phyloP scores from a whole-genome alignment of 2,888 invertebrate species.

The Eristalis intricaria region DNA sequence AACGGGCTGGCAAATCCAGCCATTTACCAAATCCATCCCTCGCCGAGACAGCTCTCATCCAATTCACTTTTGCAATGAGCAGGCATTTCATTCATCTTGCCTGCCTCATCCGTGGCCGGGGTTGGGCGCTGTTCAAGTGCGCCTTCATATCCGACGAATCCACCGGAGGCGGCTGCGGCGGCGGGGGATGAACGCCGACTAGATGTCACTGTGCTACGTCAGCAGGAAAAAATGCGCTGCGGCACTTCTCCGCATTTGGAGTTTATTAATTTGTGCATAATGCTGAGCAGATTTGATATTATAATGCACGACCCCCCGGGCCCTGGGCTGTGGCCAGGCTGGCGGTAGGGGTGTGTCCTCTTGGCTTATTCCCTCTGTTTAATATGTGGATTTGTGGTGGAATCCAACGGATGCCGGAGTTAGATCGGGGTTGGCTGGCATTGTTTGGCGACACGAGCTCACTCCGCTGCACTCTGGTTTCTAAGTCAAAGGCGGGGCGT shows the following conservation, averaged over 20 bases:
- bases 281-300: slow-evolving; percentile 73
- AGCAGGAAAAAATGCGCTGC: slow-evolving; percentile 73
- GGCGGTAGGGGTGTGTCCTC: background rate
- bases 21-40: slow-evolving; percentile 59
- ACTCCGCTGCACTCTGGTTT: slow-evolving; percentile 48
- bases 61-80: slow-evolving; percentile 66
- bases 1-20: slow-evolving; percentile 67
- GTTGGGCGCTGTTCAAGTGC: slow-evolving; percentile 68
- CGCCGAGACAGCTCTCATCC: slow-evolving; percentile 54
- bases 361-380: slow-evolving; percentile 37
- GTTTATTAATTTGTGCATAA: slow-evolving; percentile 75
- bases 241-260: slow-evolving; percentile 73
- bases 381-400: slow-evolving; percentile 67
- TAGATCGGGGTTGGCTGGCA: slow-evolving; percentile 40
- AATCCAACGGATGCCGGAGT: slow-evolving; percentile 32
- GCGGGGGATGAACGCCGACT: slow-evolving; percentile 70
- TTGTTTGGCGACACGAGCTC: slow-evolving; percentile 58
- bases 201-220: slow-evolving; percentile 73
- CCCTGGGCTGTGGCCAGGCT: background rate
- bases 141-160: slow-evolving; percentile 56
- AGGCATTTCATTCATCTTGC: slow-evolving; percentile 70
- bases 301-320: slow-evolving; percentile 69
- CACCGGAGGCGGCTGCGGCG: background rate
- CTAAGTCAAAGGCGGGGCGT: slow-evolving; percentile 29
- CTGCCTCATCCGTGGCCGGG: background rate